Conservation (phyloP, 2,797 vertebrate species). For the Acridotheres tristis region DNA sequence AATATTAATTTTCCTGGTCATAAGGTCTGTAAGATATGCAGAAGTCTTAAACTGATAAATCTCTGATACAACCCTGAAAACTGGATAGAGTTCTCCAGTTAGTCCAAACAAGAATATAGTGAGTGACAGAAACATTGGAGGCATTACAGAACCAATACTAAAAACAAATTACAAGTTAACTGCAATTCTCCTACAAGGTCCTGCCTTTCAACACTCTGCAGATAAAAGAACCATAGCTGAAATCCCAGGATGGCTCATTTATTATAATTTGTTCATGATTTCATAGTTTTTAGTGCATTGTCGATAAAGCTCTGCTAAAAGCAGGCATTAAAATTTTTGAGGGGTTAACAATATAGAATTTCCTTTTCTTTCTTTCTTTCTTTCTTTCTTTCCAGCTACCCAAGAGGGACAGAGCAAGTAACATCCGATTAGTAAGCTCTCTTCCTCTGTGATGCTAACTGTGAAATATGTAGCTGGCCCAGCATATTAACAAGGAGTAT, state of each 20-base stretch:
- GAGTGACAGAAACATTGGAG: neutral
- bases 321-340: neutral
- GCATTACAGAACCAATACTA: neutral
- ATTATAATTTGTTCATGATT: neutral
- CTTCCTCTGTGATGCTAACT: conserved; percentile 56
- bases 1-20: neutral
- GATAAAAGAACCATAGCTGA: neutral
- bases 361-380: neutral
- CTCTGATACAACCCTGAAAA: neutral
- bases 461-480: conserved; percentile 57
- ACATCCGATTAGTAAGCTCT: conserved; percentile 5
- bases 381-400: neutral
- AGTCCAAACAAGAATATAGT: neutral
- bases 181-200: neutral
- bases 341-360: neutral
- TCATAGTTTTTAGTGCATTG: neutral
- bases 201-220: neutral
- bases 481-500: neutral
- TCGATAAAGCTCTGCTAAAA: neutral
- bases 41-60: neutral
- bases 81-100: neutral
- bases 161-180: neutral
- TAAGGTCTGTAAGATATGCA: neutral
- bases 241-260: neutral
- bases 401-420: conserved; percentile 12